A percentile compares a stretch with the other conserved stretches of the same genome.
phyloP scores from a whole-genome alignment of 2,888 invertebrate genomes.

The Rapana venosa region DNA sequence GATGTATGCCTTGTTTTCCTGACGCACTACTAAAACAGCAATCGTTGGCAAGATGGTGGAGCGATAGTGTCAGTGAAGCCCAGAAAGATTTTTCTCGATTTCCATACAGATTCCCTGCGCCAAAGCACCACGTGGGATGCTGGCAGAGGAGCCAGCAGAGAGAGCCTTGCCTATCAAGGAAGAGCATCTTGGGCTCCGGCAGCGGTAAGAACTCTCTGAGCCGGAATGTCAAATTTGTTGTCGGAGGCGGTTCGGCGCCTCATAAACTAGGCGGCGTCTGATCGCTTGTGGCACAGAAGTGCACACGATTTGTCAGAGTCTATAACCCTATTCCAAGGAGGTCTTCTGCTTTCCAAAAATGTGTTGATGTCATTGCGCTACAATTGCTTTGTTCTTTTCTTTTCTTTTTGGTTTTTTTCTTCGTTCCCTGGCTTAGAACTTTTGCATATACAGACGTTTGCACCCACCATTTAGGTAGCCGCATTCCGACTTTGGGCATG shows the following conservation, averaged over 20 bases:
- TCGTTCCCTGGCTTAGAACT: no score
- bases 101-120: slow-evolving; percentile 30
- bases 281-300: slow-evolving; percentile 14
- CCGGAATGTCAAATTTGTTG: slow-evolving; percentile 27
- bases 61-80: slow-evolving; percentile 9
- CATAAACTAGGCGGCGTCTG: slow-evolving; percentile 16
- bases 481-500: no score
- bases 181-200: slow-evolving; percentile 18
- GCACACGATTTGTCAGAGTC: background rate
- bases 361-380: no score
- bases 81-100: slow-evolving; percentile 18
- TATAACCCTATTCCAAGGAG: background rate
- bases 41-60: slow-evolving; percentile 13
- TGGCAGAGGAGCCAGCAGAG: background rate
- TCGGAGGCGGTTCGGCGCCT: background rate
- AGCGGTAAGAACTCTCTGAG: background rate
- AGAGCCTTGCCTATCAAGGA: slow-evolving; percentile 9
- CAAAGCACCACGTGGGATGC: background rate
- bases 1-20: slow-evolving; percentile 14
- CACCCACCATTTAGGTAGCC: no score
- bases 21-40: slow-evolving; percentile 24
- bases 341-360: background rate
- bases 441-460: no score
- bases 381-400: no score
- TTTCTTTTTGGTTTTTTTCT: no score